Percentiles rank a stretch among this genome's conserved stretches.
These are phyloP conservation scores for Ophioderma brevispina DNA, from an alignment of 35 echinoderm and acorn worm species.

Conservation along the genomic window DNA sequence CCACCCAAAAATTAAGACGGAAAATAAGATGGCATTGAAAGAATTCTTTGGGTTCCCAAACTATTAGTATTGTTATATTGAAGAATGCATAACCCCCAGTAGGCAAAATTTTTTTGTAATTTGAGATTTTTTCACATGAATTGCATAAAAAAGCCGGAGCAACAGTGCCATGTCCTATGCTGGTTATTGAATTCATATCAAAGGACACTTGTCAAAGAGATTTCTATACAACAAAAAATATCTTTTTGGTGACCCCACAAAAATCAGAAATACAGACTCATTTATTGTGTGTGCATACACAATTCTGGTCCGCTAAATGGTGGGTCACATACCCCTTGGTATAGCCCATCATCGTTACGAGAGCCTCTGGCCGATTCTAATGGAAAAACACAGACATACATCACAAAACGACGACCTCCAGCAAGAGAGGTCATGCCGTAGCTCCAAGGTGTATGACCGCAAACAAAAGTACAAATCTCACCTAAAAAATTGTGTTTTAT, in stretches of 20 bases:
- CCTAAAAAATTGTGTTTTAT: neutral
- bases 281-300: conserved; percentile 3
- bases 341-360: neutral
- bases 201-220: conserved; percentile 13
- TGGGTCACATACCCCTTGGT: neutral
- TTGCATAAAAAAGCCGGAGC: conserved; percentile 6
- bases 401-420: neutral
- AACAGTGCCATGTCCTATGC: neutral
- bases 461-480: conserved; percentile 11
- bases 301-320: neutral
- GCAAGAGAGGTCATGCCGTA: neutral
- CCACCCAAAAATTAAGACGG: neutral
- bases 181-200: neutral
- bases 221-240: conserved; percentile 4
- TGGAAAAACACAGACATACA: neutral
- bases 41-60: conserved; percentile 5
- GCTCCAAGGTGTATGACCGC: neutral
- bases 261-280: neutral
- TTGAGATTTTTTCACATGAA: conserved; percentile 8
- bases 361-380: neutral
- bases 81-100: neutral
- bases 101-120: neutral
- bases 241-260: neutral
- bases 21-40: neutral
- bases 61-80: neutral